Base-by-base conservation (phyloP, 1,140 invertebrate species). In the Asbolus verrucosus region DNA sequence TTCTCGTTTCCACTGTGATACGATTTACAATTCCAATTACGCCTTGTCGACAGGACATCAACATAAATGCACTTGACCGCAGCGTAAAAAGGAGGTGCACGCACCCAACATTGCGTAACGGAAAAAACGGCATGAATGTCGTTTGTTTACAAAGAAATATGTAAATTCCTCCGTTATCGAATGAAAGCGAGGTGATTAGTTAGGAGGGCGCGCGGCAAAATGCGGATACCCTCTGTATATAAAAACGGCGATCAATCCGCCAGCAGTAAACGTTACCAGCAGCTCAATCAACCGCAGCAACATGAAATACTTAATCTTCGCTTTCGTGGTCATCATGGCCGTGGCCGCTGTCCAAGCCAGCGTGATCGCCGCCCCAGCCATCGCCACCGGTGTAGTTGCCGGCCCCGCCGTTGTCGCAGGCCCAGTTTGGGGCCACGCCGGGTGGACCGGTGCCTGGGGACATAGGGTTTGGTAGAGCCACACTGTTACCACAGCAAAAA, bases 281-380 rank as follows among this genome's bases (percentile, higher is more conserved):
- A 39, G 11, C 33, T 31, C 24, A 33, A 27, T 4, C 15, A 39
- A 63, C 8, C 33, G 4, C 13, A 9, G 5, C 59, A 63, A 63
- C 9, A 63, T 63, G 61, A 63, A 63, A 63, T 63, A 14, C 33
- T 39, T 63, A 11, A 27, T 63, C 19, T 63, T 63, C 33, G 61
- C 39, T 2, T 63, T 63, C 33, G 61, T 39, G 9, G n/a, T 63
- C 8, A 16, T 41, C 9, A 6, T 39, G 13, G 61, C 33, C 16
- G 6, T 63, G 61, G 61, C 61, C 24, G 15, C 33, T 6, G 33
- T 41, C 36, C 61, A 63, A 8, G 61, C 61, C 18, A 39, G 61
- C 16, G 33, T 63, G 18, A 27, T 63, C 11, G 16, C 19, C 14
- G 30, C 16, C 13, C 36, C 36, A 13, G 59, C 30, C 19, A 46